Evolutionary conservation across 2,888 invertebrate species (phyloP), one percentile per base, ranked within the genome.

Genomic region (Heliconius sara): DNA sequence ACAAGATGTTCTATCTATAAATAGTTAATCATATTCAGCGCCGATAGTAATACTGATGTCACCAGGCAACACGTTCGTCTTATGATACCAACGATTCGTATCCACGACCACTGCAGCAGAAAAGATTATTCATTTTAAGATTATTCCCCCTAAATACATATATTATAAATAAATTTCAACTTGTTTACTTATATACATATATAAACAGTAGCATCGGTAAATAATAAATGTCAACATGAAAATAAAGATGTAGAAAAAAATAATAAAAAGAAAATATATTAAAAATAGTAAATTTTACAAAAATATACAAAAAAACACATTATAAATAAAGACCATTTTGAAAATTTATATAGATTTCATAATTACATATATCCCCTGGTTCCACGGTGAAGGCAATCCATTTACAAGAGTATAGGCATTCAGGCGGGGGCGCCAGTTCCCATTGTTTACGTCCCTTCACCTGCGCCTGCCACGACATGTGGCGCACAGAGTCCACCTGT

Each of bases 391-490:
- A 97, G 82, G 96, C 93, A 81, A 99, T 88, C 84, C 96, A 95
- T 9, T 91, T 89, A 91, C 99, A 99, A 77, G 94, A 91, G 89
- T 97, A 97, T 88, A 97, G 96, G 89, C 99, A 99, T 93, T 99
- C 99, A 0, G 98, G 97, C 1, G 99, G 99, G 13, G 99, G 99
- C 84, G 98, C 97, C 81, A 99, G 94, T 79, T 96, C 96, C 99
- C 99, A 99, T 82, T 96, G 95, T 91, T 99, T 99, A 85, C 95
- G 96, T 0, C 99, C 99, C 76, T 96, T 96, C 74, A 99, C 95
- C 95, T 99, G 99, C 0, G 99, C 99, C 93, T 99, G 99, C 99
- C 99, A 99, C 3, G 99, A 99, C 79, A 99, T 98, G 91, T 98
- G 96, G 76, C 97, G 96, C 75, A 99, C 99, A 82, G 99, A 98